phyloP scores from a whole-genome alignment of 2,113 vertebrate species.

The Pan paniscus region DNA sequence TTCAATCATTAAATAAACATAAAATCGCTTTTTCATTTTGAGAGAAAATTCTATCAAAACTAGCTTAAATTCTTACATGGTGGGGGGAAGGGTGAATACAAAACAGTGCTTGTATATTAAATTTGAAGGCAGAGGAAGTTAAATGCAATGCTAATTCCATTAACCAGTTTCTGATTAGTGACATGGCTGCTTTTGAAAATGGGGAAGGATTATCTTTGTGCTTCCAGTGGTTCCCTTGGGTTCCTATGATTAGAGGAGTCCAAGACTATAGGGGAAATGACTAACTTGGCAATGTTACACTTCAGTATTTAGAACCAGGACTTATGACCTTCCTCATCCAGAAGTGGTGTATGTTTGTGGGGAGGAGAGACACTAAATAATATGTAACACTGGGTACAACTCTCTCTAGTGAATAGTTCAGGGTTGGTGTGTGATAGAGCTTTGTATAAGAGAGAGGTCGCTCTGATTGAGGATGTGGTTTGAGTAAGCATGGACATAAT shows the following conservation, averaged over 20 bases:
- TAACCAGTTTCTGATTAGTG: not conserved
- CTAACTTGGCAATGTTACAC: not conserved
- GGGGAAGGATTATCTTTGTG: not conserved
- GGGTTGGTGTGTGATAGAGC: not conserved
- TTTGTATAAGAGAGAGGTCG: not conserved
- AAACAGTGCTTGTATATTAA: not conserved
- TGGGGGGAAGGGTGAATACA: not conserved
- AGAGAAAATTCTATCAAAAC: constrained; percentile 56
- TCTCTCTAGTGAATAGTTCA: not conserved
- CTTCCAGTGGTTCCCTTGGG: not conserved
- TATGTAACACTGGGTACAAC: not conserved
- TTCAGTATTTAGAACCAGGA: not conserved
- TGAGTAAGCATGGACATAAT: too few relatives aligned
- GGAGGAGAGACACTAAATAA: not conserved
- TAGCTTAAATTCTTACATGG: not conserved
- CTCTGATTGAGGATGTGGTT: not conserved
- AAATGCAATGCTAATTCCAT: not conserved
- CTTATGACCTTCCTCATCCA: not conserved
- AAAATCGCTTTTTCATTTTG: constrained; percentile 37
- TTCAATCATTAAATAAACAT: constrained; percentile 51
- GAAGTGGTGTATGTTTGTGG: fast-evolving
- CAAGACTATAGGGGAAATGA: not conserved
- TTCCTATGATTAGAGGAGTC: not conserved
- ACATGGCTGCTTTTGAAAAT: not conserved
- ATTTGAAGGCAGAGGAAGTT: not conserved